Evolutionary conservation across 2,113 vertebrate species (phyloP), one percentile per base, ranked within the genome.

Genomic region (Salvelinus alpinus): DNA sequence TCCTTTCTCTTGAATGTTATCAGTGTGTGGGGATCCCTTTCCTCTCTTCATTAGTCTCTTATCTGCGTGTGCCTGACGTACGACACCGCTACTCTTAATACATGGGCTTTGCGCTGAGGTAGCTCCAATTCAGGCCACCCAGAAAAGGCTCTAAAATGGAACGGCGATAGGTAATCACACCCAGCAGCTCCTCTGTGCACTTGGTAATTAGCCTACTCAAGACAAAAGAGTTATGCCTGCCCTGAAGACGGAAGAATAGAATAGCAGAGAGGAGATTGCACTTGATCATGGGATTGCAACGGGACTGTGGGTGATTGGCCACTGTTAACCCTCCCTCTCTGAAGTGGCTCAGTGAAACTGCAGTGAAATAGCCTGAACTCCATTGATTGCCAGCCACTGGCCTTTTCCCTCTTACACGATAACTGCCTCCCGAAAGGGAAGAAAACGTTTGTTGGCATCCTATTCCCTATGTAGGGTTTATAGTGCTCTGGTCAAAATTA

Each of bases 341-440:
- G n/a, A 22, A 62, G n/a, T 62, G 59, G 59, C n/a, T 62, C n/a
- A 22, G 59, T 62, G 20, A 22, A 24, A 22, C 18, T 2, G n/a
- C 20, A 22, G n/a, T 62, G n/a, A 62, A 62, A 16, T 4, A 54
- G 16, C 3, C 16, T 62, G 59, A 24, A 62, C 5, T 54, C 5
- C 59, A 22, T 62, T 44, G 38, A 44, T 44, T 44, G 38, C 38
- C 6, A 22, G 8, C 59, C 16, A 62, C 59, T 62, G 59, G 20
- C 59, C 59, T 62, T 20, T 62, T 24, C 59, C 59, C 59, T 62
- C 59, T 62, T n/a, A 62, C 59, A n/a, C 24, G 59, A 62, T 62
- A 62, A 16, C 59, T 24, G 24, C n/a, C 59, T 7, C 24, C n/a
- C n/a, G 11, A 22, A 22, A 5, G 38, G 59, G 51, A 54, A 54